Conservation (phyloP, 2,797 vertebrate species). For the Hoplostethus mediterraneus region DNA sequence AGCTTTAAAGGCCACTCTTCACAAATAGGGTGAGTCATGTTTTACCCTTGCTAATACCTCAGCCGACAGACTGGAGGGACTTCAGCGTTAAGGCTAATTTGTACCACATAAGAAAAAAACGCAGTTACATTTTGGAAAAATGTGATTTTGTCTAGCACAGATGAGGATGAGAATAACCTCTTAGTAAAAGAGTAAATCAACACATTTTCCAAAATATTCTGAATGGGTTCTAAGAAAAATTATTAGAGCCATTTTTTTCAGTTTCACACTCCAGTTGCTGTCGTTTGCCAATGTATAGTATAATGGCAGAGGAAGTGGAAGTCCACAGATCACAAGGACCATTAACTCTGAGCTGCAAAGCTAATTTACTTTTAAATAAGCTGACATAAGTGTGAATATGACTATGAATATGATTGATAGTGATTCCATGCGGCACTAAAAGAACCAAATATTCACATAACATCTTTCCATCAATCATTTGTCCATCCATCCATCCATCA, state of each 20-base stretch:
- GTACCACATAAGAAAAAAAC: background rate
- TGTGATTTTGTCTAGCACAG: background rate
- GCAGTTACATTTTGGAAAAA: constrained; percentile 6
- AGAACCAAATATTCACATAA: background rate
- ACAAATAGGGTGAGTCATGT: constrained; percentile 48
- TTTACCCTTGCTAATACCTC: constrained; percentile 5
- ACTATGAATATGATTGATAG: background rate
- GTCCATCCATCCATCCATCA: too few species aligned
- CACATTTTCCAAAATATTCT: background rate
- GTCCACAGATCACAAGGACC: background rate
- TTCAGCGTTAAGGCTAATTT: constrained; percentile 1
- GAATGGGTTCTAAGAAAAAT: background rate
- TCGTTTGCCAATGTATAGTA: background rate
- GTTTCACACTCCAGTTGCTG: constrained; percentile 1
- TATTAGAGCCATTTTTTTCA: background rate
- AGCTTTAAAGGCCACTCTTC: constrained; percentile 50
- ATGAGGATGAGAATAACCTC: background rate
- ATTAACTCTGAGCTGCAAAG: constrained; percentile 1
- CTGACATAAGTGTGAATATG: background rate
- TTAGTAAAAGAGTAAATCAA: background rate
- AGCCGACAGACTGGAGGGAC: constrained; percentile 12
- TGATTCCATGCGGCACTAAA: background rate
- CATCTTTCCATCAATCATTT: background rate
- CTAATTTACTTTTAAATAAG: background rate
- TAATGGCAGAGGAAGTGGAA: too few species aligned